Conservation (phyloP, 2,888 invertebrate genomes). For the Drosophila falleni region DNA sequence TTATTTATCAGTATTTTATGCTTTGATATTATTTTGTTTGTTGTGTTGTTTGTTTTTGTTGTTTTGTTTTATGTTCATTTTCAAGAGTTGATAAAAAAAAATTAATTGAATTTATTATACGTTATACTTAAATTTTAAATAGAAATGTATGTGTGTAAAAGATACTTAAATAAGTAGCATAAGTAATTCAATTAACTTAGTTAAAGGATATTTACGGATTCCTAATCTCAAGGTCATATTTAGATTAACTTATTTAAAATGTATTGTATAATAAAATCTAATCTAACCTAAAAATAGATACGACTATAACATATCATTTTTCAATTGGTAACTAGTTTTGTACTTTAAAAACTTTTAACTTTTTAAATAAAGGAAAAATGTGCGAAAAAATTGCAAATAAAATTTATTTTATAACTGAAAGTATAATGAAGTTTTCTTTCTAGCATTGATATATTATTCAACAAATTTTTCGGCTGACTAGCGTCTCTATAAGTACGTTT, state of each 20-base stretch:
- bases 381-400: not conserved
- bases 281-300: too few species aligned
- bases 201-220: not conserved
- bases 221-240: slow-evolving; percentile 12
- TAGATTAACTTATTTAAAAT: not conserved
- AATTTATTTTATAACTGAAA: not conserved
- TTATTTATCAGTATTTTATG: slow-evolving; percentile 27
- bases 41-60: slow-evolving; percentile 44
- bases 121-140: slow-evolving; percentile 42
- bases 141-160: slow-evolving; percentile 39
- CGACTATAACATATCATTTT: not conserved
- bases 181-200: slow-evolving; percentile 7
- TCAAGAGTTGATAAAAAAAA: slow-evolving; percentile 72
- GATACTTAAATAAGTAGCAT: slow-evolving; percentile 14
- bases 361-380: not conserved
- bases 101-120: slow-evolving; percentile 86
- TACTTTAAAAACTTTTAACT: too few species aligned
- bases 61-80: slow-evolving; percentile 41
- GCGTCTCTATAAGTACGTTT: not conserved
- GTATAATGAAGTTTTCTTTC: not conserved
- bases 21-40: slow-evolving; percentile 26
- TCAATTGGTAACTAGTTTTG: too few species aligned
- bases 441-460: not conserved
- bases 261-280: not conserved
- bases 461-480: not conserved